Percentiles rank a stretch among this genome's conserved stretches.
These are phyloP conservation scores for Trinectes maculatus DNA, from an alignment of 2,113 vertebrate genomes.

Conservation along the genomic window DNA sequence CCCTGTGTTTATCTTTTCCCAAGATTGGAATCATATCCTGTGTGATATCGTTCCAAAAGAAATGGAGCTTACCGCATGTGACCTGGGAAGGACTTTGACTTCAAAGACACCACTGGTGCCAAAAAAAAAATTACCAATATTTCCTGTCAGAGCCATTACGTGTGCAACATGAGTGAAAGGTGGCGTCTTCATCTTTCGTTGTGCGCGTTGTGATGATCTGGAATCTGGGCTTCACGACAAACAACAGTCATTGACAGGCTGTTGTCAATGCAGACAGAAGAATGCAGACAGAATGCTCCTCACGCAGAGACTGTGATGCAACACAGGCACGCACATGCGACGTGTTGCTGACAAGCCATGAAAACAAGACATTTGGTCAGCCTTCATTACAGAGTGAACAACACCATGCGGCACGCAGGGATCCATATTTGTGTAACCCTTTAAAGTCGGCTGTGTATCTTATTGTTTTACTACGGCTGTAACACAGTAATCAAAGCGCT, in stretches of 20 bases:
- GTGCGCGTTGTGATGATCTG: neutral
- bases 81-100: slow-evolving; percentile 12
- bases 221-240: neutral
- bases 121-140: neutral
- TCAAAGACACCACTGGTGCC: neutral
- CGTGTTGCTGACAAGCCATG: slow-evolving; percentile 14
- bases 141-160: neutral
- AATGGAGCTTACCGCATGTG: neutral
- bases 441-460: neutral
- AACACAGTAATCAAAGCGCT: slow-evolving; percentile 43
- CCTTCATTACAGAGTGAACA: neutral
- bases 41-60: slow-evolving; percentile 1
- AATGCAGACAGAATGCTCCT: neutral
- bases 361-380: neutral
- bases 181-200: neutral
- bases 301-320: neutral
- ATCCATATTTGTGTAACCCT: neutral
- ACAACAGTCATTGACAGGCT: neutral
- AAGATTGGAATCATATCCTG: slow-evolving; percentile 8
- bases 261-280: neutral
- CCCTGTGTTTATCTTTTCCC: neutral
- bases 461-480: slow-evolving; percentile 51
- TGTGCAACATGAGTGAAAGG: neutral
- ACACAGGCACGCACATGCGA: slow-evolving; percentile 5
- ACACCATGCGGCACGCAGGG: slow-evolving; percentile 17